Conservation (phyloP, 2,113 vertebrate species). For the Vulpes vulpes region DNA sequence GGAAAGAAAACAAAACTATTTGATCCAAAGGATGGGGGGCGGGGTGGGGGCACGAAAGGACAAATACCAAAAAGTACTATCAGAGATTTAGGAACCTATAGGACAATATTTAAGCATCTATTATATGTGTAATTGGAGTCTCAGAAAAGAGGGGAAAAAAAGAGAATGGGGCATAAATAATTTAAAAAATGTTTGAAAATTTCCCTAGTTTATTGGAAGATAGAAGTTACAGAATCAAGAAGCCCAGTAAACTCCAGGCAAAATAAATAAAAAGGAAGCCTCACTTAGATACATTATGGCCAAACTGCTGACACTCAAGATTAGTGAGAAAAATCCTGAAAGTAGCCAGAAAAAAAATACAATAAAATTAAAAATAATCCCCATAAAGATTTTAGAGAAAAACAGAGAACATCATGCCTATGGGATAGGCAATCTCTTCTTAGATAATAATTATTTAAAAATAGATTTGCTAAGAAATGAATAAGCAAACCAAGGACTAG, state of each 20-base stretch:
- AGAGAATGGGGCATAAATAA: neutral
- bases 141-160: neutral
- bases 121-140: neutral
- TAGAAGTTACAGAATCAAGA: neutral
- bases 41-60: neutral
- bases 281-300: neutral
- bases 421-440: neutral
- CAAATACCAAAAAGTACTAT: neutral
- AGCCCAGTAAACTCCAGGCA: neutral
- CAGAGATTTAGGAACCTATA: neutral
- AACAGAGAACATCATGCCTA: neutral
- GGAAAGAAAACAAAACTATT: neutral
- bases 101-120: neutral
- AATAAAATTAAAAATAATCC: neutral
- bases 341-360: neutral
- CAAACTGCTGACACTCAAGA: neutral
- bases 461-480: neutral
- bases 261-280: neutral
- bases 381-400: neutral
- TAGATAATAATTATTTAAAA: neutral
- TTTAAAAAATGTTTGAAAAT: constrained; percentile 14
- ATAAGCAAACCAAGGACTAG: neutral
- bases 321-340: neutral
- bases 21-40: neutral
- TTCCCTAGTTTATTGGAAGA: neutral